Evolutionary conservation across 2,113 vertebrate genomes (phyloP), one percentile per base, ranked within the genome.

Genomic region (Rhizomys pruinosus): DNA sequence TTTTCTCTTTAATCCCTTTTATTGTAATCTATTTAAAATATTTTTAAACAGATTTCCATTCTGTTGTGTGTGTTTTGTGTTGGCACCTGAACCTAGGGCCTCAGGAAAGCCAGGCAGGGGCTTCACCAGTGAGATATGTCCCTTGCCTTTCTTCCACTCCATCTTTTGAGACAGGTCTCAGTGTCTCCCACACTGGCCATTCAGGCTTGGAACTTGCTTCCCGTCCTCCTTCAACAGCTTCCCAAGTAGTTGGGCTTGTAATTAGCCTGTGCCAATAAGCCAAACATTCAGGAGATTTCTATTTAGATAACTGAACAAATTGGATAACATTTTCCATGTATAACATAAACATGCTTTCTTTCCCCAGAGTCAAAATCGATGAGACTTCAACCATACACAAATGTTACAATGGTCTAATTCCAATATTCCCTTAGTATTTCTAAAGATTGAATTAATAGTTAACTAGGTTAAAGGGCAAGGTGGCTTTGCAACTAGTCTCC

Each of bases 361-460:
- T 87, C 16, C 64, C 22, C 47, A 64, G 42, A 90, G 34, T 23
- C 80, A 64, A 95, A 90, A 88, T 25, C 42, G 11, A 74, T 74
- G 4, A 91, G 71, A 61, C 47, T 44, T 71, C 47, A 71, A 39
- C 25, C 23, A 84, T 25, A 63, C 0, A 63, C 3, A 19, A 81
- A 47, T 73, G 90, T 37, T 81, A 59, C 17, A 76, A 27, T 84
- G 63, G 47, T 66, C 27, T 76, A 68, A 57, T 77, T 8, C 61
- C 39, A 82, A 64, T 9, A 61, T 55, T 20, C 39, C 17, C 27
- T 84, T 59, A 78, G 2, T 84, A 78, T 69, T 27, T 78, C n/a
- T 79, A 44, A 81, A 73, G 11, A 87, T 55, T 89, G n/a, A 63
- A 61, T 77, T 89, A n/a, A n/a, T n/a, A n/a, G n/a, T n/a, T n/a